phyloP scores from a whole-genome alignment of 2,797 vertebrate genomes.

The Coracias cyanogaster region DNA sequence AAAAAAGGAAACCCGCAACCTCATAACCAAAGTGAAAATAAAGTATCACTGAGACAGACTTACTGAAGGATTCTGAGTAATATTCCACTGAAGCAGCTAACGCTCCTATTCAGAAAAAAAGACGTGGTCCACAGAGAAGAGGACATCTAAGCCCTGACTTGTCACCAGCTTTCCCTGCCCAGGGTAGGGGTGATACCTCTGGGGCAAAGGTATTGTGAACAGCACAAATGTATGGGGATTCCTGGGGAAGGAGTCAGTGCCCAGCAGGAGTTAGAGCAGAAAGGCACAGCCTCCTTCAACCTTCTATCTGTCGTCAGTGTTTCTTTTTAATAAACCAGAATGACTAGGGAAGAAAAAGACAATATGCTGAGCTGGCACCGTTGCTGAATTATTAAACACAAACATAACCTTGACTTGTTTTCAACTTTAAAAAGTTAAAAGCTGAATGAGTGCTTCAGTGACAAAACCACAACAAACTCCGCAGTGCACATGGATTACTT shows the following conservation, averaged over 20 bases:
- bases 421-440: slow-evolving; percentile 47
- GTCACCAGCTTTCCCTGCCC: neutral
- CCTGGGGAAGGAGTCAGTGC: neutral
- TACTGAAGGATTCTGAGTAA: slow-evolving; percentile 13
- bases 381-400: slow-evolving; percentile 63
- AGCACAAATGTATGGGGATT: neutral
- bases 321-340: slow-evolving; percentile 58
- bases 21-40: slow-evolving; percentile 26
- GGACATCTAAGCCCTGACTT: neutral
- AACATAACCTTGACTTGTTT: slow-evolving; percentile 70
- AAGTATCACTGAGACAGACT: neutral
- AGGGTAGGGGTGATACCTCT: neutral
- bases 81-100: slow-evolving; percentile 27
- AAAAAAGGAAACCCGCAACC: neutral
- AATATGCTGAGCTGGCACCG: slow-evolving; percentile 60
- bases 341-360: slow-evolving; percentile 43
- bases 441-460: slow-evolving; percentile 9
- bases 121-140: neutral
- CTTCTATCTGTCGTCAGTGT: slow-evolving; percentile 11
- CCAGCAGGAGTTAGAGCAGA: neutral
- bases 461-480: slow-evolving; percentile 38
- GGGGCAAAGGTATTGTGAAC: neutral
- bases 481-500: neutral
- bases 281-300: slow-evolving; percentile 24
- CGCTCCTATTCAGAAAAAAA: neutral